A percentile compares a stretch with the other conserved stretches of the same genome.
Conservation (phyloP, 2,888 invertebrate genomes). For the Cheilosia pagana region DNA sequence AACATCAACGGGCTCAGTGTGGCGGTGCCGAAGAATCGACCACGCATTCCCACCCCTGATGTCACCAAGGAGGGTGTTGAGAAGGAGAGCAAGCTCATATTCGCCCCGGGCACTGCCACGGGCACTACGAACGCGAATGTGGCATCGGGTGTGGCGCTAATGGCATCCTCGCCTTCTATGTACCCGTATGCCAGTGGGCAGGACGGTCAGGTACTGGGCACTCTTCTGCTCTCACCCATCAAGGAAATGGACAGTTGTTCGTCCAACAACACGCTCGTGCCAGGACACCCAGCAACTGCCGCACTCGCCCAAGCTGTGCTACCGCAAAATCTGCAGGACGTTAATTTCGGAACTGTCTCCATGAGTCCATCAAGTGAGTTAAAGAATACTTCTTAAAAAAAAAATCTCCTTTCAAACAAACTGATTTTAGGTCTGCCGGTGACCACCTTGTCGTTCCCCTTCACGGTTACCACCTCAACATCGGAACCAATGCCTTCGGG, state of each 20-base stretch:
- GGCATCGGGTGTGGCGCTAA: conserved; percentile 86
- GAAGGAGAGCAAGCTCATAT: conserved; percentile 87
- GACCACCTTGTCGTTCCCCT: conserved; percentile 82
- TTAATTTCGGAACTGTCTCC: conserved; percentile 73
- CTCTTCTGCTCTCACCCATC: conserved; percentile 91
- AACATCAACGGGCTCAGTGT: conserved; percentile 86
- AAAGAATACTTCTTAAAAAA: not conserved
- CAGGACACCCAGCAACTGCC: conserved; percentile 89
- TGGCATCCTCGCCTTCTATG: conserved; percentile 85
- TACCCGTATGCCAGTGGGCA: conserved; percentile 84
- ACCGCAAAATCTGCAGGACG: conserved; percentile 82
- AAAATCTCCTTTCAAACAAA: not conserved
- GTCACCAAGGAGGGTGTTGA: conserved; percentile 92
- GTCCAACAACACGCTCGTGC: conserved; percentile 89
- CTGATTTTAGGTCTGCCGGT: conserved; percentile 72
- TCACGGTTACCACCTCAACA: conserved; percentile 80
- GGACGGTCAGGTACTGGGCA: conserved; percentile 90
- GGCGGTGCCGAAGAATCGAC: conserved; percentile 87
- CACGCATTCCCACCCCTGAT: conserved; percentile 95
- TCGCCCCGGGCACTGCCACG: conserved; percentile 79
- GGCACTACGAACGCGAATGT: conserved; percentile 83
- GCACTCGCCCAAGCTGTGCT: conserved; percentile 92
- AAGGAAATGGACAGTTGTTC: conserved; percentile 92
- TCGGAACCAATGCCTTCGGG: conserved; percentile 80
- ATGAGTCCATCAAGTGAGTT: conserved; percentile 58